Evolutionary conservation across 2,113 vertebrate genomes (phyloP).

Genomic region (Mormyrus iriodes): DNA sequence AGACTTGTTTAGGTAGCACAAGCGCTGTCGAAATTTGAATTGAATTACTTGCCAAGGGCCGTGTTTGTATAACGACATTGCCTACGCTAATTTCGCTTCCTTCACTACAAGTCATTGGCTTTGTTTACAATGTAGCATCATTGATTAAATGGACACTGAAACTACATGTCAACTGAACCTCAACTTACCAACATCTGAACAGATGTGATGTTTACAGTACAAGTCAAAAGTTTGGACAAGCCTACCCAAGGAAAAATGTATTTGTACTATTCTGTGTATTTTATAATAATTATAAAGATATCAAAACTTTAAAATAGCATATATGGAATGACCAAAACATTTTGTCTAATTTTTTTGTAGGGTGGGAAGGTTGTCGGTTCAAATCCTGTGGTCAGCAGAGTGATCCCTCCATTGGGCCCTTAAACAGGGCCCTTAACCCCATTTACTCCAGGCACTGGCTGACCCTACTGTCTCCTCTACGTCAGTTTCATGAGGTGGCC

Average conservation of each 20-base stretch:
- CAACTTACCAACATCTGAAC: background rate
- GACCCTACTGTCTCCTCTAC: no score
- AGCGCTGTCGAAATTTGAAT: background rate
- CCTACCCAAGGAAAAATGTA: background rate
- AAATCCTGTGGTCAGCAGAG: background rate
- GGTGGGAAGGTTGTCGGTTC: background rate
- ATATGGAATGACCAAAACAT: background rate
- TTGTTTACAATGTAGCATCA: background rate
- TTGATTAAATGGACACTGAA: background rate
- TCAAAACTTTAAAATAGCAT: background rate
- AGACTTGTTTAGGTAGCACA: conserved; percentile 9
- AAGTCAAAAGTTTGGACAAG: background rate
- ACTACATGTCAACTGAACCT: background rate
- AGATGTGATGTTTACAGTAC: background rate
- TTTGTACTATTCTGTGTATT: background rate
- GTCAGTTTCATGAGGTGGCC: no score
- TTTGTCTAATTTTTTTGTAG: background rate
- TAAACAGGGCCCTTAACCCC: background rate
- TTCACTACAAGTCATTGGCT: background rate
- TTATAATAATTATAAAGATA: background rate
- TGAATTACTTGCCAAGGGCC: background rate
- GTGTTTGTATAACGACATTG: background rate
- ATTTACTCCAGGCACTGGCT: no score
- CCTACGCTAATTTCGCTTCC: background rate
- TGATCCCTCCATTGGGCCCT: background rate